These are phyloP conservation scores for Bicyclus anynana DNA, from an alignment of 1,140 invertebrate species.

Conservation along the genomic window DNA sequence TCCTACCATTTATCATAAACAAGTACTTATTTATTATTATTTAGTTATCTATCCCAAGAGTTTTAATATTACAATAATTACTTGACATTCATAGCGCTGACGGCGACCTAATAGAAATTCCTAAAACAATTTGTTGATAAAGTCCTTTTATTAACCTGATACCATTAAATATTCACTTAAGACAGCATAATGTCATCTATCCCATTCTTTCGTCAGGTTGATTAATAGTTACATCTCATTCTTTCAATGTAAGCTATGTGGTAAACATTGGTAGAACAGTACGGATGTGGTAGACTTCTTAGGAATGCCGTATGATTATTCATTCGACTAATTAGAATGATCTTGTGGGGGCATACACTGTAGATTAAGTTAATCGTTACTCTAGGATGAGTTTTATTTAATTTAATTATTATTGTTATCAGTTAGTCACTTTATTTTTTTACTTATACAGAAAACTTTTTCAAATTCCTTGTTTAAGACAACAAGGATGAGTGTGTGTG, in stretches of 20 bases:
- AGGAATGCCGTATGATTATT: slow-evolving; percentile 37
- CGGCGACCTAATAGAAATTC: neutral
- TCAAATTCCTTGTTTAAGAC: too few species aligned
- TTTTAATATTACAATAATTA: too few species aligned
- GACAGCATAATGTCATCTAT: neutral
- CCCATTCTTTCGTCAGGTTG: slow-evolving; percentile 7
- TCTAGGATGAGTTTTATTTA: slow-evolving; percentile 24
- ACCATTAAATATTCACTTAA: slow-evolving; percentile 6
- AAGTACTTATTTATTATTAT: too few species aligned
- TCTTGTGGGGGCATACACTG: slow-evolving; percentile 30
- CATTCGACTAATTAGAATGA: slow-evolving; percentile 40
- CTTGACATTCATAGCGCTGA: too few species aligned
- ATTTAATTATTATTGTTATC: too few species aligned
- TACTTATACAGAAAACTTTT: too few species aligned
- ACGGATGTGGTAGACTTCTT: slow-evolving; percentile 27
- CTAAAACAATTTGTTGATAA: slow-evolving; percentile 10
- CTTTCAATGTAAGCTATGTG: slow-evolving; percentile 22
- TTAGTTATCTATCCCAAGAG: too few species aligned
- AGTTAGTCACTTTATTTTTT: slow-evolving; percentile 7
- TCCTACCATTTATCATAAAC: too few species aligned
- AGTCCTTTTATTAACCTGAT: neutral
- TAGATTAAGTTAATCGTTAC: slow-evolving; percentile 33
- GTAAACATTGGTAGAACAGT: slow-evolving; percentile 21
- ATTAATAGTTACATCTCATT: slow-evolving; percentile 34
- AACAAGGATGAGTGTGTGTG: neutral